Evolutionary conservation across 2,888 invertebrate genomes (phyloP).

Genomic region (Arge pagana): DNA sequence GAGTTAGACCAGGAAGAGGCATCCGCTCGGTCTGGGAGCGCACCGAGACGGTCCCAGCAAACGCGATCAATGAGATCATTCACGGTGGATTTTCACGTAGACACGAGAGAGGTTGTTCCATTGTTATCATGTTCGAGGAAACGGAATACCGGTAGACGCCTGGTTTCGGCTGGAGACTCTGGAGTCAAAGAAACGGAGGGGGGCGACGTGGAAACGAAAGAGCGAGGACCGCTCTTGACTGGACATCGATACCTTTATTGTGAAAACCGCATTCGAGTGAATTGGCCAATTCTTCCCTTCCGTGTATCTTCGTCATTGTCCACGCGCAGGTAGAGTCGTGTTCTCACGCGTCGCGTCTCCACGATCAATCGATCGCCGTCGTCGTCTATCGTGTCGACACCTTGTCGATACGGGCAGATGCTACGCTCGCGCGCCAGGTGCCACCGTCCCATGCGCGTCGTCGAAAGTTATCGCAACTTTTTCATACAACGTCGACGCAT

Average conservation of each 20-base stretch:
- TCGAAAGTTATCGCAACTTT: neutral
- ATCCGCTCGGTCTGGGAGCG: no score
- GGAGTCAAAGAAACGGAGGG: neutral
- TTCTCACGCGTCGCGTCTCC: constrained; percentile 30
- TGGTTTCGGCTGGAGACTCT: neutral
- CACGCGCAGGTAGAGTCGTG: constrained; percentile 31
- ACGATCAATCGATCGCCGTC: no score
- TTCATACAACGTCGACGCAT: no score
- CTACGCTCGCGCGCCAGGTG: neutral
- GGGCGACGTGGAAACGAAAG: neutral
- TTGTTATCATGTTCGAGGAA: no score
- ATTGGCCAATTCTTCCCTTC: constrained; percentile 20
- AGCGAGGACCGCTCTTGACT: constrained; percentile 7
- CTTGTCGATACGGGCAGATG: no score
- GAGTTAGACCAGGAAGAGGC: no score
- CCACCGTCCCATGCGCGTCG: neutral
- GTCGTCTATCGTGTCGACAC: no score
- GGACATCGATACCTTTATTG: constrained; percentile 15
- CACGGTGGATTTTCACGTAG: neutral
- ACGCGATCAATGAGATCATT: constrained; percentile 1
- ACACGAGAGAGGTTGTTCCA: neutral
- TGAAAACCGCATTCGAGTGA: constrained; percentile 21
- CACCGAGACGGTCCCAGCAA: no score
- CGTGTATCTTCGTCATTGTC: constrained; percentile 15
- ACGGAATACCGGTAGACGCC: no score